These are phyloP conservation scores for Theodoxus fluviatilis DNA, from an alignment of 2,888 invertebrate genomes.

Conservation along the genomic window DNA sequence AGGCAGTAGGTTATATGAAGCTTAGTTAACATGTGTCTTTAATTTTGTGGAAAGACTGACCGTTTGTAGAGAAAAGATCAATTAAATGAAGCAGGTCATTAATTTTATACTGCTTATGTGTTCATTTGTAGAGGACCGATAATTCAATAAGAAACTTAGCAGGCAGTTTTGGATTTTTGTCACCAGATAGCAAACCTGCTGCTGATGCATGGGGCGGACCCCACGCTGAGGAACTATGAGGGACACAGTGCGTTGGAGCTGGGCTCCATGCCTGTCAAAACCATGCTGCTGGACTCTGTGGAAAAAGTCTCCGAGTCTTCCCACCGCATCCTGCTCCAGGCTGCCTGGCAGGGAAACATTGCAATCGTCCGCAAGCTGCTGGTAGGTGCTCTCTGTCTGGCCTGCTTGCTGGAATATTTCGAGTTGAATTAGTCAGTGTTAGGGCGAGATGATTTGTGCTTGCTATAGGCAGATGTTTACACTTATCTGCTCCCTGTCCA, in stretches of 20 bases:
- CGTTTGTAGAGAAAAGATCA: too few species aligned
- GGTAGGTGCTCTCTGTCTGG: too few species aligned
- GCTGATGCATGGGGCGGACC: slow-evolving; percentile 59
- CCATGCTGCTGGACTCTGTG: slow-evolving; percentile 56
- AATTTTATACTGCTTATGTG: too few species aligned
- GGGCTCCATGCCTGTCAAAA: slow-evolving; percentile 55
- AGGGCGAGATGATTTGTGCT: too few species aligned
- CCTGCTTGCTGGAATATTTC: too few species aligned
- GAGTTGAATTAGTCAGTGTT: too few species aligned
- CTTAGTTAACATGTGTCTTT: too few species aligned
- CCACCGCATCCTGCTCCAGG: slow-evolving; percentile 59
- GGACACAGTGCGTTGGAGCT: slow-evolving; percentile 60
- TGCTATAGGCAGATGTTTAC: too few species aligned
- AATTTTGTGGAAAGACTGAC: too few species aligned
- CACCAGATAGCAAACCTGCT: slow-evolving; percentile 59
- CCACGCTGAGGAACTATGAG: slow-evolving; percentile 61
- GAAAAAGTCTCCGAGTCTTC: slow-evolving; percentile 49
- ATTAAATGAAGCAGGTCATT: too few species aligned
- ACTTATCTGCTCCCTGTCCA: too few species aligned
- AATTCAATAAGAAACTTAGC: background rate
- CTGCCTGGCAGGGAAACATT: slow-evolving; percentile 63
- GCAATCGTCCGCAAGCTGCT: slow-evolving; percentile 53
- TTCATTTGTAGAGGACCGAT: background rate
- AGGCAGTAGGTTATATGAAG: too few species aligned
- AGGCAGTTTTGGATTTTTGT: background rate